phyloP scores from a whole-genome alignment of 2,888 invertebrate genomes.

The Pyrocoelia pectoralis region DNA sequence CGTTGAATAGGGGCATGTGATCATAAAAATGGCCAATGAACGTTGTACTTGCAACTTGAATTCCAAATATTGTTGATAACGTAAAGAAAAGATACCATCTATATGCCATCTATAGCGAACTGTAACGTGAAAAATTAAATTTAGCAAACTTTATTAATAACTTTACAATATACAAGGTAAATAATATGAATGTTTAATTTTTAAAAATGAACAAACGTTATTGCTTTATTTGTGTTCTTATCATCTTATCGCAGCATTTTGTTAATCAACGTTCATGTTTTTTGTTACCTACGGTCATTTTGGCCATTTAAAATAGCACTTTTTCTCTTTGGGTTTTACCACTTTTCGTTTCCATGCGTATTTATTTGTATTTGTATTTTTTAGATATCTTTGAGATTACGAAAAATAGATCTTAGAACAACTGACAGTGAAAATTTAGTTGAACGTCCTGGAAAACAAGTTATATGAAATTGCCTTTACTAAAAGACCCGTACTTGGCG shows the following conservation, averaged over 20 bases:
- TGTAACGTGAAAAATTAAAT: background rate
- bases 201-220: background rate
- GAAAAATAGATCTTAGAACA: conserved; percentile 16
- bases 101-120: too few relatives aligned
- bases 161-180: background rate
- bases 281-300: background rate
- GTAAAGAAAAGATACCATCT: background rate
- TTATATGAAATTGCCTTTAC: conserved; percentile 29
- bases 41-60: background rate
- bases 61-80: background rate
- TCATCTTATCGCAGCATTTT: too few relatives aligned
- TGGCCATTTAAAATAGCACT: too few relatives aligned
- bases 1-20: background rate
- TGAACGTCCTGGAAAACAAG: conserved; percentile 31
- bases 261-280: background rate
- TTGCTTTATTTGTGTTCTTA: too few relatives aligned
- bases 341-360: too few relatives aligned
- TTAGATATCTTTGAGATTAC: conserved; percentile 43
- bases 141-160: background rate
- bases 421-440: conserved; percentile 42
- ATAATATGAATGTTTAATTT: background rate
- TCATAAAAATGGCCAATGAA: background rate
- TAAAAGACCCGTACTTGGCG: conserved; percentile 47
- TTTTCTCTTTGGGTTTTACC: too few relatives aligned
- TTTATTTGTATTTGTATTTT: background rate